Conservation (phyloP, 2,888 invertebrate genomes). For the Leptinotarsa rubiginosa region DNA sequence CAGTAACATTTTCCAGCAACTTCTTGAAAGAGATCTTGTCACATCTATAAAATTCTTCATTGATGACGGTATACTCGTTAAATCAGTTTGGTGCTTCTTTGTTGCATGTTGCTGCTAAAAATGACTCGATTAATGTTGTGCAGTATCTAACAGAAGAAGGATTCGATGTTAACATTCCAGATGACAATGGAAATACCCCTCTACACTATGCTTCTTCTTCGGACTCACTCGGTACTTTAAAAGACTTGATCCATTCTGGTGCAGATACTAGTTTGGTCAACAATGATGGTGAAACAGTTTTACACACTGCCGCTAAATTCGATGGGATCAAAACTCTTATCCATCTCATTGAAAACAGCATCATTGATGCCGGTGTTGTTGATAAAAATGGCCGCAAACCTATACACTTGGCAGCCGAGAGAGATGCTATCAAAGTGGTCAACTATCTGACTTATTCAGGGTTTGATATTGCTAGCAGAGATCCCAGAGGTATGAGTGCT, state of each 20-base stretch:
- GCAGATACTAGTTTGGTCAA: background rate
- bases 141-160: background rate
- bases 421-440: background rate
- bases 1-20: background rate
- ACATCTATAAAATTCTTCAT: background rate
- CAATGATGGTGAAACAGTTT: background rate
- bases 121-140: background rate
- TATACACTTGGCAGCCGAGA: background rate
- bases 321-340: background rate
- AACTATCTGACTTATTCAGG: background rate
- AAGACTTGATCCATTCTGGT: background rate
- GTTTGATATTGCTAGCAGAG: background rate
- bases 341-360: background rate
- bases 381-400: background rate
- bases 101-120: background rate
- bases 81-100: background rate
- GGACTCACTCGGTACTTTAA: background rate
- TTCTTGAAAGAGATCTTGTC: background rate
- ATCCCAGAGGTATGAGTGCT: background rate
- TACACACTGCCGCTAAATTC: background rate
- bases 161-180: background rate
- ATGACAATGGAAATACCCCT: conserved; percentile 5
- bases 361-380: background rate
- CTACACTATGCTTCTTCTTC: background rate
- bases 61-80: background rate